phyloP scores from a whole-genome alignment of 2,797 vertebrate genomes.

The Nyctibius grandis region DNA sequence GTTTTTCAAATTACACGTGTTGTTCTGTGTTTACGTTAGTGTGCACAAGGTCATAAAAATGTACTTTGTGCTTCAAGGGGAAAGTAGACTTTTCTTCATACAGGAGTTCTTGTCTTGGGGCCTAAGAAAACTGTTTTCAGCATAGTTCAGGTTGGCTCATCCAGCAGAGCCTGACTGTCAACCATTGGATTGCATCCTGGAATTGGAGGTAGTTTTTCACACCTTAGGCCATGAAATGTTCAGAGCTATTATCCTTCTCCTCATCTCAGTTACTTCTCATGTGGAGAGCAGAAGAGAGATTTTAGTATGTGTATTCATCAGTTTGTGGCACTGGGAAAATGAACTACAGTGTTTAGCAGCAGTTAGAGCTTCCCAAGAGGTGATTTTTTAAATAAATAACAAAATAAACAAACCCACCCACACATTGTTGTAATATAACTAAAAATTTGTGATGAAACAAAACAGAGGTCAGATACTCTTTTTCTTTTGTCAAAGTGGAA shows the following conservation, averaged over 20 bases:
- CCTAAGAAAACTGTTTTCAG: background rate
- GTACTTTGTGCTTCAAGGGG: background rate
- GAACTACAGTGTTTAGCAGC: background rate
- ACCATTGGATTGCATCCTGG: background rate
- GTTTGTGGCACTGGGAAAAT: background rate
- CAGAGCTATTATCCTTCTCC: background rate
- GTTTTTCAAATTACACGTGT: background rate
- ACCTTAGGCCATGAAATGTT: background rate
- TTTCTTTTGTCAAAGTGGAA: background rate
- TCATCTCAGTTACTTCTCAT: background rate
- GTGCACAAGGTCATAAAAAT: background rate
- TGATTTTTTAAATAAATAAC: background rate
- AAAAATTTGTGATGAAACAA: background rate
- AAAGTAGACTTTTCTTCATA: background rate
- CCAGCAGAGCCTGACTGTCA: background rate
- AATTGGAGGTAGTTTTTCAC: background rate
- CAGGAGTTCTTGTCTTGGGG: background rate
- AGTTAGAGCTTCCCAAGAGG: background rate
- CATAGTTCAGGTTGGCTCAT: background rate
- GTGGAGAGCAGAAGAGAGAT: background rate
- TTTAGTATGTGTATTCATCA: background rate
- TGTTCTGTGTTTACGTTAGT: background rate
- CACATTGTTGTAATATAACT: background rate
- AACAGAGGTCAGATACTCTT: background rate
- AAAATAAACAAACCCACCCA: rapidly evolving